phyloP scores from a whole-genome alignment of 1,140 invertebrate species.

The Dreissena polymorpha region DNA sequence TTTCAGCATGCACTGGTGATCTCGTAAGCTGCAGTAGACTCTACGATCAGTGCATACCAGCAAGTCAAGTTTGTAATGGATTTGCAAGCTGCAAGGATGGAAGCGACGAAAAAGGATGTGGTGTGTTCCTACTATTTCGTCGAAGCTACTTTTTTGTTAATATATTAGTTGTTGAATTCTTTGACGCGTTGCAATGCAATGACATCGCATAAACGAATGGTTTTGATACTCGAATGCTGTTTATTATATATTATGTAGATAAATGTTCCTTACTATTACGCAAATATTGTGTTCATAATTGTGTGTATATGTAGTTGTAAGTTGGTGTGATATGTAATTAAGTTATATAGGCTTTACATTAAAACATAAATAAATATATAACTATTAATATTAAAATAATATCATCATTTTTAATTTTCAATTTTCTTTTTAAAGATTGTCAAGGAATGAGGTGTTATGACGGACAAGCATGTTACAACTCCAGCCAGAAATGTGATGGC shows the following conservation, averaged over 20 bases:
- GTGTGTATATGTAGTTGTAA: neutral
- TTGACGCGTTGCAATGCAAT: no score
- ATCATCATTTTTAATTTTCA: no score
- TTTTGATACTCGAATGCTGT: no score
- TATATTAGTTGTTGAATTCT: no score
- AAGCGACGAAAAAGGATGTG: slow-evolving; percentile 19
- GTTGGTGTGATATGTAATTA: neutral
- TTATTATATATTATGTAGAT: no score
- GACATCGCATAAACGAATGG: no score
- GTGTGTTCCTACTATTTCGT: neutral
- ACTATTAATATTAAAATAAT: no score
- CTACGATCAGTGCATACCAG: slow-evolving; percentile 6
- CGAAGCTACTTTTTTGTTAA: no score
- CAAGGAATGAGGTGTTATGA: neutral
- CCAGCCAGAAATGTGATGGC: neutral
- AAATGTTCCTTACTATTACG: neutral
- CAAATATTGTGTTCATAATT: neutral
- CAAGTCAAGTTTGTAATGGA: neutral
- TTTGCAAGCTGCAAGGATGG: slow-evolving; percentile 6
- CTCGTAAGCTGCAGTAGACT: neutral
- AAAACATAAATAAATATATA: no score
- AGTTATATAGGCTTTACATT: neutral
- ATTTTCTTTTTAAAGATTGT: neutral
- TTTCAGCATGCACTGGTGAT: neutral
- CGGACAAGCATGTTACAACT: neutral